Evolutionary conservation across 2,113 vertebrate species (phyloP), one percentile per base, ranked within the genome.

Genomic region (Megaceryle maxima): DNA sequence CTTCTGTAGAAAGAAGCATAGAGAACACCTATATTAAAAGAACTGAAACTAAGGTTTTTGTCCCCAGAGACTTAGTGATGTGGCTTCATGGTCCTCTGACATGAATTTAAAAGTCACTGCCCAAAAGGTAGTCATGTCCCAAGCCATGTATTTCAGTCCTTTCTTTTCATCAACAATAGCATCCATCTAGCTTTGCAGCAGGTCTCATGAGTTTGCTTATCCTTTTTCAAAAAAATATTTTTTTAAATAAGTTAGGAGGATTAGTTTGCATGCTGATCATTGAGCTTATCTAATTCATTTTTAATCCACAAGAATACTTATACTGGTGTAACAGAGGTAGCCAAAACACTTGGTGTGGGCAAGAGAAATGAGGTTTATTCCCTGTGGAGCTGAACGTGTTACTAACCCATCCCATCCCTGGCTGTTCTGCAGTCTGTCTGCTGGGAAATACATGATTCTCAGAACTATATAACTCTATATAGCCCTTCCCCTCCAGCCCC

Each of bases 111-210:
- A 93, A 92, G 88, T 94, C 46, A 83, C 8, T 93, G 63, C 67
- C 31, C 62, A 74, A 95, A 94, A 94, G 75, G 88, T 95, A 95
- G 82, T 76, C 63, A 90, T 95, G 83, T 84, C 90, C 11, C 39
- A 72, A 92, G 92, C 84, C 56, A 63, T 75, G 51, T 69, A 35
- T 96, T 95, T 92, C 72, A 74, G 78, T 94, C 57, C 28, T 82
- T 91, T 68, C 66, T 86, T 88, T 86, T 75, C 92, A 94, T 92
- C 86, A 90, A 66, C 67, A 80, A 16, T 69, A 92, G 72, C 88
- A 93, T 95, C 88, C 96, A 94, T 92, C 85, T 92, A 88, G 90
- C 64, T 92, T 92, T 97, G 90, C 83, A 85, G 70, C 67, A 70
- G 79, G 75, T 96, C 90, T 90, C 79, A 88, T 95, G 85, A 94